A percentile compares a stretch with the other conserved stretches of the same genome.
phyloP scores from a whole-genome alignment of 2,888 invertebrate genomes.

The Drosophila acutilabella region DNA sequence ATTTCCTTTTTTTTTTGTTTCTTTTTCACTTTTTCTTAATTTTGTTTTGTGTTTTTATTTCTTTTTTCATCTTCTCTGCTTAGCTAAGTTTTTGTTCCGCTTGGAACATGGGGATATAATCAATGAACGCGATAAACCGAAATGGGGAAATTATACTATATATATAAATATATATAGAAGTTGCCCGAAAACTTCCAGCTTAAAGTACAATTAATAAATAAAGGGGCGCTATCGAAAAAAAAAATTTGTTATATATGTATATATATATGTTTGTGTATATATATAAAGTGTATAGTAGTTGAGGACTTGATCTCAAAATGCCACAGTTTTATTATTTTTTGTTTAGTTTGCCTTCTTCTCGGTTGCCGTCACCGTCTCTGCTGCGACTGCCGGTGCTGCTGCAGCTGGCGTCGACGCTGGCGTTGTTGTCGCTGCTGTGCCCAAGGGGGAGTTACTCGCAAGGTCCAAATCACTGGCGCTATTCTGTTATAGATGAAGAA shows the following conservation, averaged over 20 bases:
- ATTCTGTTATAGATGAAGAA: slow-evolving; percentile 54
- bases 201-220: slow-evolving; percentile 59
- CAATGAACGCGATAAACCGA: slow-evolving; percentile 30
- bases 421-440: slow-evolving; percentile 12
- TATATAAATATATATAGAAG: slow-evolving; percentile 14
- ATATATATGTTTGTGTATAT: slow-evolving; percentile 4
- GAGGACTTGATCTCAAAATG: slow-evolving; percentile 48
- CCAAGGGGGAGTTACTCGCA: slow-evolving; percentile 24
- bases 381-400: slow-evolving; percentile 2
- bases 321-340: slow-evolving; percentile 20
- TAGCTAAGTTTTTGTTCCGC: slow-evolving; percentile 22
- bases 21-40: slow-evolving; percentile 2
- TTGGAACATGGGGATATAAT: slow-evolving; percentile 12
- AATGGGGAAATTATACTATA: slow-evolving; percentile 13
- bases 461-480: slow-evolving; percentile 80
- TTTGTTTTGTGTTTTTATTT: slow-evolving; percentile 8
- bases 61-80: neutral
- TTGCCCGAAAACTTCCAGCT: slow-evolving; percentile 48
- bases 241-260: slow-evolving; percentile 18
- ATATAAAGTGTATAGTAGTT: slow-evolving; percentile 32
- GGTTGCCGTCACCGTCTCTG: slow-evolving; percentile 23
- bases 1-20: slow-evolving; percentile 8
- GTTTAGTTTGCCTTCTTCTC: slow-evolving; percentile 62
- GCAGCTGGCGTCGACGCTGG: slow-evolving; percentile 8
- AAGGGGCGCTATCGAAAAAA: slow-evolving; percentile 32